Evolutionary conservation across 92 coral and sea anemone genomes (phyloP).

Genomic region (Epizoanthus ramosus): DNA sequence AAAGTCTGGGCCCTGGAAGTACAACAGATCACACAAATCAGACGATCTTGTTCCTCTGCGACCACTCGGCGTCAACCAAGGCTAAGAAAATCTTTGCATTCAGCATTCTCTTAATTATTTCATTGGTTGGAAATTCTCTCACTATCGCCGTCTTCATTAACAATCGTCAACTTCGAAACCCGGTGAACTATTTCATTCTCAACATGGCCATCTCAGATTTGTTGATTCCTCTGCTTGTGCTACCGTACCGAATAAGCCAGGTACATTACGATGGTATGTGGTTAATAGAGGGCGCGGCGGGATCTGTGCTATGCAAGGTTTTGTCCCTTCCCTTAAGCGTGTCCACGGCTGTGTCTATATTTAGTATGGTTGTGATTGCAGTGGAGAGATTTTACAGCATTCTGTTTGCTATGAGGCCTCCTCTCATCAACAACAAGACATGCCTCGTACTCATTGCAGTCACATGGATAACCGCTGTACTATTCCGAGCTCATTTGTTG

Average conservation of each 20-base stretch:
- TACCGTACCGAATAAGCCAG: conserved; percentile 4
- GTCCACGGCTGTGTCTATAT: background rate
- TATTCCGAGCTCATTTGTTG: background rate
- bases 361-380: conserved; percentile 16
- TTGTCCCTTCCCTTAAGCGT: conserved; percentile 12
- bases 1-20: background rate
- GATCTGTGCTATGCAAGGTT: background rate
- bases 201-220: conserved; percentile 13
- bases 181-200: conserved; percentile 10
- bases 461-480: background rate
- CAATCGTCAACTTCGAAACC: background rate
- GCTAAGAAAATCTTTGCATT: background rate
- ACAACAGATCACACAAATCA: background rate
- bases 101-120: background rate
- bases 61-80: background rate
- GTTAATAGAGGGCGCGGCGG: background rate
- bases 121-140: conserved; percentile 15
- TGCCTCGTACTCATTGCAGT: background rate
- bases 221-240: background rate
- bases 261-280: background rate
- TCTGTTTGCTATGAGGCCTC: conserved; percentile 18
- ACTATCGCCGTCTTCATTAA: background rate
- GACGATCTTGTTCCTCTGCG: background rate
- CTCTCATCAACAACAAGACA: background rate
- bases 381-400: conserved; percentile 11